These are phyloP conservation scores for Elymnias hypermnestra DNA, from an alignment of 1,140 invertebrate genomes.

Conservation along the genomic window DNA sequence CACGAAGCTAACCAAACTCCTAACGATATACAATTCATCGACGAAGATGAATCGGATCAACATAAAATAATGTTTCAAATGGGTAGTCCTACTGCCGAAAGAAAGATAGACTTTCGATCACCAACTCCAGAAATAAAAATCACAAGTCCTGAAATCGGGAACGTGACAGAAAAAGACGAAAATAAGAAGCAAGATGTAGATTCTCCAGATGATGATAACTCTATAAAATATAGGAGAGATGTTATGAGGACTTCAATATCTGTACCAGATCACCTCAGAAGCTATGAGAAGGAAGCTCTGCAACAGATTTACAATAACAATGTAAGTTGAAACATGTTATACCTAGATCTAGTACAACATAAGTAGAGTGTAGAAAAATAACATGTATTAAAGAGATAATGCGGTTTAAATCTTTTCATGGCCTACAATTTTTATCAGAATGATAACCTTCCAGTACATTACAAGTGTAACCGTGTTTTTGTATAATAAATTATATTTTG, in stretches of 20 bases:
- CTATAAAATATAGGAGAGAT: constrained; percentile 25
- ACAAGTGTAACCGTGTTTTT: not conserved
- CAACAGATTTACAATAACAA: not conserved
- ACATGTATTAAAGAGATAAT: no score
- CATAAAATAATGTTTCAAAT: constrained; percentile 18
- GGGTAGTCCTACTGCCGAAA: constrained; percentile 15
- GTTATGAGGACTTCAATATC: not conserved
- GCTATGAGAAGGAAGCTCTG: not conserved
- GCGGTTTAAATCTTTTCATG: not conserved
- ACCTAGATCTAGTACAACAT: no score
- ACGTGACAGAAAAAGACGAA: not conserved
- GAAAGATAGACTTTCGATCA: constrained; percentile 21
- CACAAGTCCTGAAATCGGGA: constrained; percentile 19
- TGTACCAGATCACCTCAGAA: not conserved
- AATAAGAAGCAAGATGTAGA: constrained; percentile 7
- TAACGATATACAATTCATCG: constrained; percentile 40
- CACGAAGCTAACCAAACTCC: constrained; percentile 31
- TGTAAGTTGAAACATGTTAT: no score
- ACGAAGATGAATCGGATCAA: constrained; percentile 27
- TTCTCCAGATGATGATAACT: constrained; percentile 15
- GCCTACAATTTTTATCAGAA: not conserved
- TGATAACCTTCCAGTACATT: not conserved
- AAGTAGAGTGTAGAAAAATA: no score
- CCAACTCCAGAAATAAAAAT: constrained; percentile 49
- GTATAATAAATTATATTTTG: not conserved